These are phyloP conservation scores for Plagiodera versicolora DNA, from an alignment of 2,888 invertebrate genomes.

Conservation along the genomic window DNA sequence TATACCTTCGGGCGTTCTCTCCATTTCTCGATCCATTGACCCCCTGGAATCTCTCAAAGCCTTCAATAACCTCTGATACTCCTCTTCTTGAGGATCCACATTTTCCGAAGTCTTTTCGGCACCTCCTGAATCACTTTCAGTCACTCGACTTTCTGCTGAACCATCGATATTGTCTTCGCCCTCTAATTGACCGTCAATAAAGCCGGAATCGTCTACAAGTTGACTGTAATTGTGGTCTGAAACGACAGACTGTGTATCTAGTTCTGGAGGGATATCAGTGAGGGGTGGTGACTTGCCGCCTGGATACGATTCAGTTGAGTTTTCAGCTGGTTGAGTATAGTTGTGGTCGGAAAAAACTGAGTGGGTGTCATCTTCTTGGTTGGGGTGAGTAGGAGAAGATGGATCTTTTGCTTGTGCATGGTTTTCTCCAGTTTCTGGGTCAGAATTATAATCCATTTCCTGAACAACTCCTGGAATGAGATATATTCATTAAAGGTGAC, in stretches of 20 bases:
- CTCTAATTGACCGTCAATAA: too few relatives aligned
- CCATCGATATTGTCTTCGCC: too few relatives aligned
- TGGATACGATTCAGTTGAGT: not conserved
- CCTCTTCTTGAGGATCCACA: conserved; percentile 12
- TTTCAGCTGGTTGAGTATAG: conserved; percentile 16
- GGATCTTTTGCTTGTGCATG: conserved; percentile 4
- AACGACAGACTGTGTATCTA: conserved; percentile 15
- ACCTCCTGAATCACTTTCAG: too few relatives aligned
- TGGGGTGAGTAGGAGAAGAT: not conserved
- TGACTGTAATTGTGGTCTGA: conserved; percentile 27
- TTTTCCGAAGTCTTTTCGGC: not conserved
- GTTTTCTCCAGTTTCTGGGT: conserved; percentile 9
- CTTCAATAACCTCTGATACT: conserved; percentile 18
- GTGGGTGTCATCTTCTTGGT: conserved; percentile 3
- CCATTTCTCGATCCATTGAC: conserved; percentile 3
- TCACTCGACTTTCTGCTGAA: too few relatives aligned
- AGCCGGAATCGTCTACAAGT: not conserved
- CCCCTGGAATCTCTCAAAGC: conserved; percentile 12
- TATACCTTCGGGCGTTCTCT: conserved; percentile 7
- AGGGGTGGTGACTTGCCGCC: not conserved
- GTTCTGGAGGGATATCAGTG: not conserved
- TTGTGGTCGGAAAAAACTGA: conserved; percentile 24
- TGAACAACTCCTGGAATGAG: conserved; percentile 24
- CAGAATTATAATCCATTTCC: conserved; percentile 30
- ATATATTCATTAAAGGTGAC: too few relatives aligned